These are phyloP conservation scores for Chiroxiphia lanceolata DNA, from an alignment of 2,797 vertebrate genomes.

Conservation along the genomic window DNA sequence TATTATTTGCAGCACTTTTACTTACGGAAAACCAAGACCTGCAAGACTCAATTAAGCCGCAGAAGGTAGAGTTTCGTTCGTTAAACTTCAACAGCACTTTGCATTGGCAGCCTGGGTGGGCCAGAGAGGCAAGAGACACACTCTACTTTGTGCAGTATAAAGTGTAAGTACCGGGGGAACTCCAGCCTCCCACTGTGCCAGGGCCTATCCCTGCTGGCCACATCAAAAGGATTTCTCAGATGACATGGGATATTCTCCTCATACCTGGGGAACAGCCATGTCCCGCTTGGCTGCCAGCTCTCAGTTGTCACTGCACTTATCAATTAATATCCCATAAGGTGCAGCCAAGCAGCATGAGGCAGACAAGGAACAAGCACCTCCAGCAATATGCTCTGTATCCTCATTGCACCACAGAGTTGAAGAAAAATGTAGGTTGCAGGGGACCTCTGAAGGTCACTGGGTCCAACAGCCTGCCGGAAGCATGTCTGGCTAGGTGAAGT, in stretches of 20 bases:
- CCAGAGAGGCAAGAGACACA: background rate
- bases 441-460: background rate
- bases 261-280: background rate
- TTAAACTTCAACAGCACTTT: conserved; percentile 72
- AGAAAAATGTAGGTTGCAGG: background rate
- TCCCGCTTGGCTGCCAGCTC: background rate
- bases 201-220: background rate
- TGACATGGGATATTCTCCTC: background rate
- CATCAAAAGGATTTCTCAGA: background rate
- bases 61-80: conserved; percentile 67
- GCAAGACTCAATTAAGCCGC: conserved; percentile 48
- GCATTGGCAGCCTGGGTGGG: conserved; percentile 67
- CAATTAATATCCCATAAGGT: background rate
- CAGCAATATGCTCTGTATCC: background rate
- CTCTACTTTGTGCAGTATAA: conserved; percentile 77
- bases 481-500: background rate
- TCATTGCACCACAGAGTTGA: background rate
- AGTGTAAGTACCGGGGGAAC: conserved; percentile 59
- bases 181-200: background rate
- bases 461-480: background rate
- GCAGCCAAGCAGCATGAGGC: background rate
- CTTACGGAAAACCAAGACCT: conserved; percentile 35
- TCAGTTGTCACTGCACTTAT: background rate
- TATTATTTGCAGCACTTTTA: background rate
- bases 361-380: background rate